Conservation (phyloP, 1,140 invertebrate genomes). For the Caenorhabditis brenneri region DNA sequence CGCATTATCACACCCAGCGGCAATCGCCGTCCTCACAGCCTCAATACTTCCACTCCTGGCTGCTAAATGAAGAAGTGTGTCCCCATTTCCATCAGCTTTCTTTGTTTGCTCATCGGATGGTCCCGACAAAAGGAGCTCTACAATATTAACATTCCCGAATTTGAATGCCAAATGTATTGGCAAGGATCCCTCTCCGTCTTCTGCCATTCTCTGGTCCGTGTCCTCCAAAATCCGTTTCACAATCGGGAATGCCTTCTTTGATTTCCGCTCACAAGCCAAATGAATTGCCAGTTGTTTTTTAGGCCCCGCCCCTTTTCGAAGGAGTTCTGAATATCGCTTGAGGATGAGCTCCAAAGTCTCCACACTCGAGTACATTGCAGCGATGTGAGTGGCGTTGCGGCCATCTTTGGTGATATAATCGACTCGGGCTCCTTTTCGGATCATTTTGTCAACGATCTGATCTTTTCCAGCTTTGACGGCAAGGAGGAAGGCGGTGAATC, state of each 20-base stretch:
- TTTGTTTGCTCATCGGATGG: constrained; percentile 60
- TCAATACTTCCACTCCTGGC: constrained; percentile 58
- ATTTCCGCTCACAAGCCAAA: constrained; percentile 59
- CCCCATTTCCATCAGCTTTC: constrained; percentile 60
- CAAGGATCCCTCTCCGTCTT: constrained; percentile 57
- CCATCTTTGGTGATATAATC: constrained; percentile 59
- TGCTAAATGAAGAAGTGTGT: constrained; percentile 67
- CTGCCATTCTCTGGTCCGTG: constrained; percentile 55
- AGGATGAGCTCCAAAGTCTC: constrained; percentile 60
- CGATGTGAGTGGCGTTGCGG: constrained; percentile 63
- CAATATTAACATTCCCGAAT: constrained; percentile 61
- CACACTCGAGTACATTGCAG: constrained; percentile 63
- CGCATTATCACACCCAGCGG: constrained; percentile 62
- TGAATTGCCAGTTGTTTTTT: constrained; percentile 64
- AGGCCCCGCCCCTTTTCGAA: constrained; percentile 61
- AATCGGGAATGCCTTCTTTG: constrained; percentile 54
- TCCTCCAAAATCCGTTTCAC: constrained; percentile 60
- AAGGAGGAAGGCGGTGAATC: constrained; percentile 64
- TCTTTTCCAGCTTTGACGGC: constrained; percentile 63
- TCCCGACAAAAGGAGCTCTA: constrained; percentile 58
- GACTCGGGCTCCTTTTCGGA: constrained; percentile 59
- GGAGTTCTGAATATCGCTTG: constrained; percentile 52
- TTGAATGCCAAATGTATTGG: constrained; percentile 67
- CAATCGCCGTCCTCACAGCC: constrained; percentile 59
- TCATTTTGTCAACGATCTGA: constrained; percentile 59